Evolutionary conservation across 2,113 vertebrate species (phyloP), one percentile per base, ranked within the genome.

Genomic region (Arizona elegans): DNA sequence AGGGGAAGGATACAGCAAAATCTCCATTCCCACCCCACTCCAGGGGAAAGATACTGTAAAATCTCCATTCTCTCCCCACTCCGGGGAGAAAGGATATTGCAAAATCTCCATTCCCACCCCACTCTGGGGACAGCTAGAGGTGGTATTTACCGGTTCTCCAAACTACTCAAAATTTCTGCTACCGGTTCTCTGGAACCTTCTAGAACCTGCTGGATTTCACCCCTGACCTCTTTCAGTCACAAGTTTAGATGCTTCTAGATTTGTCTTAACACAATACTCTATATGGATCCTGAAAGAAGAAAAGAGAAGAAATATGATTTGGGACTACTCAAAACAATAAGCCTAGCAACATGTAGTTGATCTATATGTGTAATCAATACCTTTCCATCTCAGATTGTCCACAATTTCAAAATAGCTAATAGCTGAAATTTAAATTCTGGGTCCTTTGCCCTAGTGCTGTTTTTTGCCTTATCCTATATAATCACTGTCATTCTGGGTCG

Each of bases 351-450:
- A 47, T 3, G 91, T 89, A 95, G 95, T 93, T 94, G 81, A 58
- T 50, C 93, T 91, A 93, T 81, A 7, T 62, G 8, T 47, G 89
- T 90, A 93, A 96, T 97, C 96, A 93, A 96, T 29, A 90, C 38
- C 70, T 0, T 9, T 87, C 94, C 93, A 56, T 26, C 75, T 93
- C 53, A 81, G 89, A 91, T 81, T 91, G 91, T 81, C 92, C 88
- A 88, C 55, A 91, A 89, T 90, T 92, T 93, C 54, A 92, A 75
- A 86, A 91, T 94, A 90, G 93, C 65, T 89, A 70, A 92, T 85
- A 93, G 94, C 93, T 92, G 91, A 94, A 92, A 54, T 23, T 95
- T 95, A 96, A 96, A 93, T 59, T 87, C 85, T 91, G 33, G 23
- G 3, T 58, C 92, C 88, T 95, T 95, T 86, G 86, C 75, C 56